These are phyloP conservation scores for Calyptomena viridis DNA, from an alignment of 2,113 vertebrate species.

Conservation along the genomic window DNA sequence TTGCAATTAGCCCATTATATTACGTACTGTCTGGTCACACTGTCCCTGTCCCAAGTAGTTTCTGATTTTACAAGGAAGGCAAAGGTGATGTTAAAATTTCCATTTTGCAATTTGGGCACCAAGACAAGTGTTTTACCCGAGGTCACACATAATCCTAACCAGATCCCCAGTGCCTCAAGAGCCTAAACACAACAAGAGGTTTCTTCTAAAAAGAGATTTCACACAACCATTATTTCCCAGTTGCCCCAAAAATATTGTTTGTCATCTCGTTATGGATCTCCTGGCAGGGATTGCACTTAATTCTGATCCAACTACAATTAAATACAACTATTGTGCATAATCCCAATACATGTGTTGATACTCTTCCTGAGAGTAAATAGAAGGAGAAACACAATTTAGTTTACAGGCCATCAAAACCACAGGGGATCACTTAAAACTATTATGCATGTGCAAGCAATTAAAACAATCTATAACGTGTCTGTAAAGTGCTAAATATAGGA, in stretches of 20 bases:
- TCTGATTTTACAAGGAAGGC: neutral
- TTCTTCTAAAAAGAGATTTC: neutral
- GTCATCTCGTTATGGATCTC: neutral
- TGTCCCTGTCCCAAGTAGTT: neutral
- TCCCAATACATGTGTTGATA: neutral
- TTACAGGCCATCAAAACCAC: neutral
- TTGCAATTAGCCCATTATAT: constrained; percentile 12
- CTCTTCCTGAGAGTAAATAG: neutral
- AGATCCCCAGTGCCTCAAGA: neutral
- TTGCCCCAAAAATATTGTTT: neutral
- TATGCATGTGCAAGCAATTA: neutral
- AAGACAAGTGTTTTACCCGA: neutral
- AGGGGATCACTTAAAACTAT: neutral
- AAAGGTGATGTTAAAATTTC: neutral
- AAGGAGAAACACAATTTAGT: neutral
- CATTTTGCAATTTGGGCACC: neutral
- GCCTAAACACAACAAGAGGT: neutral
- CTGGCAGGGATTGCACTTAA: neutral
- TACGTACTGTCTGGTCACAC: neutral
- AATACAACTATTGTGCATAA: neutral
- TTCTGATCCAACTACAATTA: neutral
- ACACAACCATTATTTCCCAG: neutral
- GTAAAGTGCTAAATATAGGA: neutral
- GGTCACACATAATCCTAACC: neutral
- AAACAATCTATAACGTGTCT: neutral